Conservation (phyloP, 2,888 invertebrate species). For the Bruchidius siliquastri region DNA sequence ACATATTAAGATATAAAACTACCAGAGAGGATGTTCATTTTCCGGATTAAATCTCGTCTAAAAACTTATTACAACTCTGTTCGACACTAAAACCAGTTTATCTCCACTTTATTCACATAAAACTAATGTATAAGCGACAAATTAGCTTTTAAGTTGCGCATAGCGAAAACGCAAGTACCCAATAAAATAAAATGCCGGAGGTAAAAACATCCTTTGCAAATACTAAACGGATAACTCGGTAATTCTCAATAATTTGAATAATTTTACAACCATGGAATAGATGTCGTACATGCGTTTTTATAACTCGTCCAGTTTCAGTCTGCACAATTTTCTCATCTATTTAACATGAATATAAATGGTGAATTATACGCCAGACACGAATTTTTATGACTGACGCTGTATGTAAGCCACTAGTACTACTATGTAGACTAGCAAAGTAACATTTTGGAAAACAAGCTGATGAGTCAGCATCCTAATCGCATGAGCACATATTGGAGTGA, state of each 20-base stretch:
- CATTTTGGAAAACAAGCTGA: too few relatives aligned
- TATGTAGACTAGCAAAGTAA: too few relatives aligned
- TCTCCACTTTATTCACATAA: neutral
- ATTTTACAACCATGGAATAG: conserved; percentile 14
- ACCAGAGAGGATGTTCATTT: neutral
- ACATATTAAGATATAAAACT: neutral
- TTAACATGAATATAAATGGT: too few relatives aligned
- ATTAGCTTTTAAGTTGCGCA: neutral
- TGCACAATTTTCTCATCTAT: neutral
- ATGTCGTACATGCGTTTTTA: conserved; percentile 16
- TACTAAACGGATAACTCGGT: conserved; percentile 8
- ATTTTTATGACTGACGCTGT: too few relatives aligned
- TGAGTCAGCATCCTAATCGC: too few relatives aligned
- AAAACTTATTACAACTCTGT: neutral
- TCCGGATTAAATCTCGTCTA: neutral
- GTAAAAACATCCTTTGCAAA: conserved; percentile 10
- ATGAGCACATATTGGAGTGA: too few relatives aligned
- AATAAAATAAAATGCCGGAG: neutral
- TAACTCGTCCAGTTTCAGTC: conserved; percentile 14
- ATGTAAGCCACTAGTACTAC: too few relatives aligned
- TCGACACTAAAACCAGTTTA: neutral
- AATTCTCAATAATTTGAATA: conserved; percentile 17
- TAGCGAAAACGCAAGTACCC: neutral
- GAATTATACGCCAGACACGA: too few relatives aligned
- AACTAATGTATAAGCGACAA: neutral